Evolutionary conservation across 2,888 invertebrate genomes (phyloP), one percentile per base, ranked within the genome.

Genomic region (Phyto melanocephala): DNA sequence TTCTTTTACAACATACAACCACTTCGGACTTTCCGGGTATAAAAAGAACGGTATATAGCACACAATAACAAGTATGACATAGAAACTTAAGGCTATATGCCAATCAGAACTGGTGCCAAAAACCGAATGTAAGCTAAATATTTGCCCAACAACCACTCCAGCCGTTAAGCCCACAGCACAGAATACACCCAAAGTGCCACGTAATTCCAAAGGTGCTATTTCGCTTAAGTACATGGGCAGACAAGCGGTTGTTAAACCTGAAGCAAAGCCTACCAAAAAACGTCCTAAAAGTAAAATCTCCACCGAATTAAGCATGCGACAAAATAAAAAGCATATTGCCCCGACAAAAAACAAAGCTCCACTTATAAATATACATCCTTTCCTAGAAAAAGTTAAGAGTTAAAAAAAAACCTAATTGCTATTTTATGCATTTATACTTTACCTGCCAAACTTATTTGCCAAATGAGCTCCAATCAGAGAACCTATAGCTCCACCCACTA

Each of bases 141-240:
- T 84, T 85, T 91, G 91, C 0, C 89, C 87, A 13, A 91, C 86
- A 1, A 91, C 90, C 8, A 91, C 91, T n/a, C 91, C 91, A 33
- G 86, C 88, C 0, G 90, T 90, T 2, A 91, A 81, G 4, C 91
- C 91, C 47, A 91, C 87, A 94, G 96, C 86, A 96, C 94, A 84
- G 17, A 90, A 86, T 0, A 96, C 96, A 1, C 98, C 98, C 89
- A 96, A 92, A 2, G 96, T 94, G 13, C 98, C 98, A 33, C 96
- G 93, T 50, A 97, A 92, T 22, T 92, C 92, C 2, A 94, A 87
- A 0, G 98, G 97, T 0, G 97, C 94, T 84, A 98, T 92, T 92
- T 98, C 98, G 2, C 95, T 95, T 87, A 98, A 92, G 91, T 98
- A 98, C 95, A 98, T 95, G 0, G 98, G 97, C 85, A 97, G 94